A percentile compares a stretch with the other conserved stretches of the same genome.
Conservation (phyloP, 2,888 invertebrate genomes). For the Stratiomys singularior region DNA sequence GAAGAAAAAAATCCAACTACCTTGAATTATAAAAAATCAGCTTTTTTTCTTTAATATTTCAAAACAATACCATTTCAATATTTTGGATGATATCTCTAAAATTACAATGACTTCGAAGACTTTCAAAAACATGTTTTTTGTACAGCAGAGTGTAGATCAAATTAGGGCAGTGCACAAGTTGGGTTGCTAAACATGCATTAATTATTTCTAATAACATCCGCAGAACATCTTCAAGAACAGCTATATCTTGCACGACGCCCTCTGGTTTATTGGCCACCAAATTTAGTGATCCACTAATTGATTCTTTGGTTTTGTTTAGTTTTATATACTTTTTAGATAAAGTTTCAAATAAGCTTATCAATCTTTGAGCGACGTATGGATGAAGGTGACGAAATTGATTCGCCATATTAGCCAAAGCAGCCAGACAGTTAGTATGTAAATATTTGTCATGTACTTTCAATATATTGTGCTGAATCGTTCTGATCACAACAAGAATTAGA, state of each 20-base stretch:
- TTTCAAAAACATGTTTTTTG: slow-evolving; percentile 88
- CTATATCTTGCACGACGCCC: slow-evolving; percentile 81
- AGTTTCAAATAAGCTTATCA: slow-evolving; percentile 91
- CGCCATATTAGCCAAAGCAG: slow-evolving; percentile 99
- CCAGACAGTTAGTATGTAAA: slow-evolving; percentile 97
- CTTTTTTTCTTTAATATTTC: background rate
- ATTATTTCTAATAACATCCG: slow-evolving; percentile 97
- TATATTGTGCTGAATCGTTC: slow-evolving; percentile 98
- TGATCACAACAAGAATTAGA: slow-evolving; percentile 91
- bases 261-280: slow-evolving; percentile 58
- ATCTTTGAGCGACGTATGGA: slow-evolving; percentile 94
- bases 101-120: slow-evolving; percentile 85
- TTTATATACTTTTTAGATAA: slow-evolving; percentile 86
- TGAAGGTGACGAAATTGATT: slow-evolving; percentile 90
- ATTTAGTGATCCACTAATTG: slow-evolving; percentile 61
- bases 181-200: slow-evolving; percentile 92
- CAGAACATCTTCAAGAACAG: slow-evolving; percentile 94
- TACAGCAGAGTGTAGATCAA: slow-evolving; percentile 95
- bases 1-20: slow-evolving; percentile 74
- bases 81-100: slow-evolving; percentile 96
- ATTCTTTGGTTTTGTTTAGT: slow-evolving; percentile 66
- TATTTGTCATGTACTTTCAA: slow-evolving; percentile 96
- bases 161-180: slow-evolving; percentile 88
- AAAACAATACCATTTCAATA: slow-evolving; percentile 81
- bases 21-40: slow-evolving; percentile 58